Evolutionary conservation across 2,113 vertebrate species (phyloP), one percentile per base, ranked within the genome.

Genomic region (Brachyistius frenatus): DNA sequence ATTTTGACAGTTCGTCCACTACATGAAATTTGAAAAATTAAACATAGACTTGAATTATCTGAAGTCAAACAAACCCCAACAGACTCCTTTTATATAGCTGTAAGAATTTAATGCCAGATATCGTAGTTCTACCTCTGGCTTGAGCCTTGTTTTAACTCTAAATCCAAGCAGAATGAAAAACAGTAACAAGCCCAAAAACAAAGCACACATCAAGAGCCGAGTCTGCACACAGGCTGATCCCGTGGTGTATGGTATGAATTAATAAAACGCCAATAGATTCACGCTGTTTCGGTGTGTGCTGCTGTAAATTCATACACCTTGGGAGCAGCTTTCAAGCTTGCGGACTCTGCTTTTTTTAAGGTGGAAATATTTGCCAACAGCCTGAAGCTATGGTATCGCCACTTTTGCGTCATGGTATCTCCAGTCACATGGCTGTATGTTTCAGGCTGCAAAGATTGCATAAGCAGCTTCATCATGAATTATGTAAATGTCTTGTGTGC

Each of bases 301-400:
- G 66, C 68, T 85, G 66, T 76, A 44, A 76, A 83, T 83, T 66
- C 41, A 57, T 31, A 50, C 71, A 76, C 67, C 76, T 69, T 32
- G 44, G 50, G 70, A 86, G 83, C 63, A 53, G 52, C 33, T 80
- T 58, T 60, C 60, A 74, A 23, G 60, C 33, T 6, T 52, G 37
- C 77, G 76, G 70, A 70, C 56, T 76, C 41, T 61, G 15, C 56
- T 54, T 56, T 75, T 73, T 79, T 70, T 30, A 71, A 41, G 8
- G 60, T 80, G 70, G 76, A 73, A 86, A 57, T 39, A 15, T 81
- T 77, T 82, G 75, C 75, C 75, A 88, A 66, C 73, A 72, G 78
- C 89, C 87, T 76, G 75, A 75, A 83, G 86, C 84, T 74, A 75
- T 70, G 57, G 60, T 68, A 77, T 88, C 55, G 49, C 66, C 70